phyloP scores from a whole-genome alignment of 2,113 vertebrate species.

The Eira barbara region DNA sequence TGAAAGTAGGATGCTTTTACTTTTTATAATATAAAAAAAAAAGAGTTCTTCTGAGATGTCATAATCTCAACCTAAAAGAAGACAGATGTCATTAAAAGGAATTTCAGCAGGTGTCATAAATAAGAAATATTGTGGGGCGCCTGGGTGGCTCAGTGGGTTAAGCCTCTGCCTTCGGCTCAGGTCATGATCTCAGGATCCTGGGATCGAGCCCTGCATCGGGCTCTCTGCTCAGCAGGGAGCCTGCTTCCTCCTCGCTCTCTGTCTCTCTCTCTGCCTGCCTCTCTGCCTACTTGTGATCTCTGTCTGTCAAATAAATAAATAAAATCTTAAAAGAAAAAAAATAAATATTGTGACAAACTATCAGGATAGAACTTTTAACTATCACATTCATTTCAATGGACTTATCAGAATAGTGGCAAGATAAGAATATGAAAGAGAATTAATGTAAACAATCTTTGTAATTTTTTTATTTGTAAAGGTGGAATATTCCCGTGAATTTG shows the following conservation, averaged over 20 bases:
- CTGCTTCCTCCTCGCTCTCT: no score
- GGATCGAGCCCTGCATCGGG: no score
- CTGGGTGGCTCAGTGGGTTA: no score
- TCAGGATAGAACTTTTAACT: not conserved
- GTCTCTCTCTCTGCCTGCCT: no score
- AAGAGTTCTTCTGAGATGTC: not conserved
- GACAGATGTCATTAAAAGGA: not conserved
- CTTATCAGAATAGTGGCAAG: not conserved
- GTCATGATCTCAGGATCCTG: no score
- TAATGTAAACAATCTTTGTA: not conserved
- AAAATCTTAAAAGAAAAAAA: no score
- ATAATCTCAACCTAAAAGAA: slow-evolving; percentile 15
- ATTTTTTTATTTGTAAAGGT: not conserved
- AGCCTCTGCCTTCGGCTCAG: no score
- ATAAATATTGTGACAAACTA: not conserved
- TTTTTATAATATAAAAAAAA: slow-evolving; percentile 10
- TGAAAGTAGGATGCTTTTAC: not conserved
- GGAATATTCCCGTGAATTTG: not conserved
- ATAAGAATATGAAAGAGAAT: not conserved
- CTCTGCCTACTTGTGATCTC: no score
- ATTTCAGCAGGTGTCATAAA: slow-evolving; percentile 1
- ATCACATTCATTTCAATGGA: not conserved
- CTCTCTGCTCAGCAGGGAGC: no score
- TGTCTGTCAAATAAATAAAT: no score
- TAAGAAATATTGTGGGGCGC: not conserved